Percentiles rank a stretch among this genome's conserved stretches.
These are phyloP conservation scores for Zonitis immaculata DNA, from an alignment of 2,888 invertebrate species.

Conservation along the genomic window DNA sequence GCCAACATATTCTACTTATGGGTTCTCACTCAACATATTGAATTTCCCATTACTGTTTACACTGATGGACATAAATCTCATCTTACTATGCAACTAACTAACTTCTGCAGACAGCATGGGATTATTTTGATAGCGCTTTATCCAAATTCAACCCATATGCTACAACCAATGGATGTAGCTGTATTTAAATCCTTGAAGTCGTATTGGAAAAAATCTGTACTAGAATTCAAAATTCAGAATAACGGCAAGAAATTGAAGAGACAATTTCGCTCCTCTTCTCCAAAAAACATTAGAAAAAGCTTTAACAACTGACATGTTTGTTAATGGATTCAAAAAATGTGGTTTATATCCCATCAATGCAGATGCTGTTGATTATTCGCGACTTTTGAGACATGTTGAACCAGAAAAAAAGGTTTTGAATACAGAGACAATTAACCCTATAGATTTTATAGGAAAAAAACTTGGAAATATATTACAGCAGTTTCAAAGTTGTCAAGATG, in stretches of 20 bases:
- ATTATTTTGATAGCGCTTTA: conserved; percentile 16
- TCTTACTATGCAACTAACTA: conserved; percentile 10
- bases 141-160: conserved; percentile 16
- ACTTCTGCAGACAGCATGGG: conserved; percentile 6
- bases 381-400: neutral
- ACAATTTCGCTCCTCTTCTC: neutral
- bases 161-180: conserved; percentile 16
- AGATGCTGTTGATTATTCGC: conserved; percentile 9
- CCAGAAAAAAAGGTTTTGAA: no score
- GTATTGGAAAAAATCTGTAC: conserved; percentile 10
- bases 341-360: conserved; percentile 9
- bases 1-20: conserved; percentile 4
- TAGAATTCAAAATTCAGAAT: conserved; percentile 11
- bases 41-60: neutral
- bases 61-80: conserved; percentile 8
- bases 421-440: no score
- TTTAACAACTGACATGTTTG: neutral
- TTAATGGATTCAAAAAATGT: conserved; percentile 5
- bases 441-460: no score
- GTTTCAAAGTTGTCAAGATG: no score
- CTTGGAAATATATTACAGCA: no score
- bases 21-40: neutral
- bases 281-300: neutral
- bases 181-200: no score
- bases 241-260: conserved; percentile 6